These are phyloP conservation scores for Theretra japonica DNA, from an alignment of 2,888 invertebrate species.

Conservation along the genomic window DNA sequence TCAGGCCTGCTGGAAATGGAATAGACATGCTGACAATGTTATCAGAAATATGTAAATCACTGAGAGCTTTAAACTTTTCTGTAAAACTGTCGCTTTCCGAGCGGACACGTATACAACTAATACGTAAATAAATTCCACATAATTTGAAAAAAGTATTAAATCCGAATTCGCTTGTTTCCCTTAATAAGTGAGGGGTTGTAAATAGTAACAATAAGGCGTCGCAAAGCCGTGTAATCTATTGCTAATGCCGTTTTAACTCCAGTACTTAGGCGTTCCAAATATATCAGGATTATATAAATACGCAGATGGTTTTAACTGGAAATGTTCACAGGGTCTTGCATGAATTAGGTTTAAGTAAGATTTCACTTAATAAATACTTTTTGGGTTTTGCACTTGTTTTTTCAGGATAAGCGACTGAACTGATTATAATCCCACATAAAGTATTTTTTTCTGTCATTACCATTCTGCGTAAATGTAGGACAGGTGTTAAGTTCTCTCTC, in stretches of 20 bases:
- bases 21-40: too few species aligned
- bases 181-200: conserved; percentile 19
- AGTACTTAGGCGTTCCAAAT: conserved; percentile 17
- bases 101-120: too few species aligned
- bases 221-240: conserved; percentile 19
- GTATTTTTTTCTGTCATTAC: too few species aligned
- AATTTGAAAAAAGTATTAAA: background rate
- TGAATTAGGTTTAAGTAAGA: background rate
- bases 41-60: too few species aligned
- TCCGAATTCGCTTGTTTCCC: background rate
- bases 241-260: conserved; percentile 19
- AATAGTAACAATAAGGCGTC: conserved; percentile 23
- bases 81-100: too few species aligned
- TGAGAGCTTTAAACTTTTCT: too few species aligned
- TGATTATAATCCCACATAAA: too few species aligned
- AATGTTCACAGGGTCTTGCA: background rate
- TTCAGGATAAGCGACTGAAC: too few species aligned
- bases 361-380: background rate
- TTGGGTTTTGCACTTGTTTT: too few species aligned
- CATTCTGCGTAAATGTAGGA: too few species aligned
- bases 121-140: background rate
- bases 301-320: conserved; percentile 20
- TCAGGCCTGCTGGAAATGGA: too few species aligned
- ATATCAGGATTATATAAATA: conserved; percentile 24
- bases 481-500: too few species aligned